Conservation (phyloP, 2,888 invertebrate species). For the Habrosyne pyritoides region DNA sequence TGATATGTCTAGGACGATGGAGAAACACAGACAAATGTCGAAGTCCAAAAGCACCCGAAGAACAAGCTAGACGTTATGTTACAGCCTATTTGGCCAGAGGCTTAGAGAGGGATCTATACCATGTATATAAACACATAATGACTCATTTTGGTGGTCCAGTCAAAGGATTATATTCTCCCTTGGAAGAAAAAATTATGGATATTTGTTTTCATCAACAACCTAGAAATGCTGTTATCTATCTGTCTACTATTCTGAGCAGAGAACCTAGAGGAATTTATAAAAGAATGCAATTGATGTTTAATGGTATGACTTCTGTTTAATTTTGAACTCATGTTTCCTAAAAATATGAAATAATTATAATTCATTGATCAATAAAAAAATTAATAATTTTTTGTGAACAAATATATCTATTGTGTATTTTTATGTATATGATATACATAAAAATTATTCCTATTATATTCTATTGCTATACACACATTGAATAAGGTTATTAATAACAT, state of each 20-base stretch:
- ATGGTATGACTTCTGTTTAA: conserved; percentile 33
- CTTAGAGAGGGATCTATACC: conserved; percentile 58
- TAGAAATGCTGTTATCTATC: conserved; percentile 41
- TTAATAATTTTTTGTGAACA: too few relatives aligned
- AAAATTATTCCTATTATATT: too few relatives aligned
- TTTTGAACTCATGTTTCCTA: neutral
- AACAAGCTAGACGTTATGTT: conserved; percentile 55
- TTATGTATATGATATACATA: too few relatives aligned
- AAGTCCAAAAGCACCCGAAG: conserved; percentile 44
- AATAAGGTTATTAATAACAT: too few relatives aligned
- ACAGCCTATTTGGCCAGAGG: conserved; percentile 62
- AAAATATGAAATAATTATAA: too few relatives aligned
- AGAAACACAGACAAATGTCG: conserved; percentile 49
- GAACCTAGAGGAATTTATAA: conserved; percentile 61
- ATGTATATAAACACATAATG: conserved; percentile 59
- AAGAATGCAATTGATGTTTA: conserved; percentile 36
- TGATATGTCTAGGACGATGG: conserved; percentile 61
- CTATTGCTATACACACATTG: too few relatives aligned
- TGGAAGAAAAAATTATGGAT: conserved; percentile 65
- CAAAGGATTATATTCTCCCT: conserved; percentile 48
- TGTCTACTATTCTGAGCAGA: conserved; percentile 54
- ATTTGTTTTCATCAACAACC: conserved; percentile 58
- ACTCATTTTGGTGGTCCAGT: conserved; percentile 40
- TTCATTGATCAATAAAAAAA: too few relatives aligned
- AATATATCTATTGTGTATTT: too few relatives aligned